Conservation (phyloP, 2,888 invertebrate genomes). For the Plagodis dolabraria region DNA sequence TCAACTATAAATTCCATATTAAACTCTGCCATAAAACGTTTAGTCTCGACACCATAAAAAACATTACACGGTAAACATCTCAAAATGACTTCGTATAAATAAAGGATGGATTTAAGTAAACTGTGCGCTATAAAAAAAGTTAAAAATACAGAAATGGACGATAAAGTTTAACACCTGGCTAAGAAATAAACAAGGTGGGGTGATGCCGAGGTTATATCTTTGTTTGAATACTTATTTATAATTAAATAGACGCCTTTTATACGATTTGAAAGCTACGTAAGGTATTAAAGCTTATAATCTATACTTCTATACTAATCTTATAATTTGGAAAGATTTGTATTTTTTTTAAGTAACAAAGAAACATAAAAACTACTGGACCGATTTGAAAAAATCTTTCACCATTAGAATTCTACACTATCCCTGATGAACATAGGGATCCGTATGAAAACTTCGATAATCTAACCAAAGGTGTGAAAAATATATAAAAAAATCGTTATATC, state of each 20-base stretch:
- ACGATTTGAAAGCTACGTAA: neutral
- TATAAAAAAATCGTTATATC: too few relatives aligned
- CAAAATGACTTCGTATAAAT: constrained; percentile 35
- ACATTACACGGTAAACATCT: constrained; percentile 29
- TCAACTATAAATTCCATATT: constrained; percentile 32
- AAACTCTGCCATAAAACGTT: constrained; percentile 34
- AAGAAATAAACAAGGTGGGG: constrained; percentile 34
- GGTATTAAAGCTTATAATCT: neutral
- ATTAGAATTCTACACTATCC: too few relatives aligned
- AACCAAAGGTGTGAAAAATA: too few relatives aligned
- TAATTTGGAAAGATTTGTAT: too few relatives aligned
- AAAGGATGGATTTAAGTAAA: constrained; percentile 40
- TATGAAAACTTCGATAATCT: too few relatives aligned
- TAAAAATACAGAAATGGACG: constrained; percentile 44
- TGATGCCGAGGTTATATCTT: constrained; percentile 11
- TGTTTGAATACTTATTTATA: constrained; percentile 27
- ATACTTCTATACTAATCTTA: too few relatives aligned
- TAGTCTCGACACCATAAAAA: constrained; percentile 33
- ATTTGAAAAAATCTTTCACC: too few relatives aligned
- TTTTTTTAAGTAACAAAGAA: too few relatives aligned
- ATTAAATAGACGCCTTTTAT: constrained; percentile 22
- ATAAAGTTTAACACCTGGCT: constrained; percentile 55
- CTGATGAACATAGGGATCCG: too few relatives aligned
- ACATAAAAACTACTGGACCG: too few relatives aligned
- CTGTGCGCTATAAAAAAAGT: constrained; percentile 36